These are phyloP conservation scores for Glossosoma conforme DNA, from an alignment of 1,140 invertebrate genomes.

Conservation along the genomic window DNA sequence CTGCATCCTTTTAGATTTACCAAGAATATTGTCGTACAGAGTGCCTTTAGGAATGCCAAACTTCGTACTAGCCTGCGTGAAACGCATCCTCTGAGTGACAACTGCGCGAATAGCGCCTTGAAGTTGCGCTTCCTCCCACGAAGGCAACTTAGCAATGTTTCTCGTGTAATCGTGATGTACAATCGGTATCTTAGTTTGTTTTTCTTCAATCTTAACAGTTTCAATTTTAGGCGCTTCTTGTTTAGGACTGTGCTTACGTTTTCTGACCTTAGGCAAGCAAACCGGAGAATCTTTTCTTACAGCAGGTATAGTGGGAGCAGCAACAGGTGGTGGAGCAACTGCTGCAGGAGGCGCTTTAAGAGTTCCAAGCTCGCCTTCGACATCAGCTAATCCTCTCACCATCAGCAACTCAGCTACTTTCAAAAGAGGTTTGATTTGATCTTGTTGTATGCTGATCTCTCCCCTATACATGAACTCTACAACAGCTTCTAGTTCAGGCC, in stretches of 20 bases:
- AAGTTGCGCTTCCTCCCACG: conserved; percentile 68
- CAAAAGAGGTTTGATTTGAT: conserved; percentile 78
- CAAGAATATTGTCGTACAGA: conserved; percentile 73
- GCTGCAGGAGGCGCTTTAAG: neutral
- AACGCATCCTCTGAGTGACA: conserved; percentile 69
- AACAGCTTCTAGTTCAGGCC: conserved; percentile 78
- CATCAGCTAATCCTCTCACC: conserved; percentile 80
- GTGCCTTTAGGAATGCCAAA: conserved; percentile 74
- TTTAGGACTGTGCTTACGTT: conserved; percentile 7
- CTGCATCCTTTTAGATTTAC: conserved; percentile 71
- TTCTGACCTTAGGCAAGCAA: conserved; percentile 1
- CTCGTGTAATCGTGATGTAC: no score
- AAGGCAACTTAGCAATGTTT: conserved; percentile 59
- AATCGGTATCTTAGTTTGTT: no score
- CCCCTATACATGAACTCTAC: conserved; percentile 93
- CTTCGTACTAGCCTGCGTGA: conserved; percentile 65
- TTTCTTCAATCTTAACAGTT: conserved; percentile 3
- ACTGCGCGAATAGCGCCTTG: conserved; percentile 72
- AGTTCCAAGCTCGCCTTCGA: conserved; percentile 60
- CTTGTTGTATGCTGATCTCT: conserved; percentile 86
- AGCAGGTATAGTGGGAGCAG: neutral
- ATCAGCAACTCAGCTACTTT: conserved; percentile 82
- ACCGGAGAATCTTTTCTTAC: neutral
- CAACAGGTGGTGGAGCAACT: neutral
- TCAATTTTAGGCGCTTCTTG: conserved; percentile 27